A percentile compares a stretch with the other conserved stretches of the same genome.
phyloP scores from a whole-genome alignment of 2,888 invertebrate genomes.

The Apotomis turbidana region DNA sequence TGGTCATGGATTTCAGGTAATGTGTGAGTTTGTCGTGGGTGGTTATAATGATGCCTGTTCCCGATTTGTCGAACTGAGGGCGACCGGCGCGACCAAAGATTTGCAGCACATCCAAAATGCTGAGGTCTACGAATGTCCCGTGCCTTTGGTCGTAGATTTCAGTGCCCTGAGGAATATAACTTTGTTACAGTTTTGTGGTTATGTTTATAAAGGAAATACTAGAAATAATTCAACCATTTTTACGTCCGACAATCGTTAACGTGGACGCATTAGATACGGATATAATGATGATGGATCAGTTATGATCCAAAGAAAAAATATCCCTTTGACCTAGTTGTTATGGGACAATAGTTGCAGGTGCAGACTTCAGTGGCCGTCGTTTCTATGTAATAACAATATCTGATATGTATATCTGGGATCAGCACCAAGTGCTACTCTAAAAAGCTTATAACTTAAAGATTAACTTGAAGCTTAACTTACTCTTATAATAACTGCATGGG shows the following conservation, averaged over 20 bases:
- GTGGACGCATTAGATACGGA: too few relatives aligned
- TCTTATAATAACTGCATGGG: slow-evolving; percentile 98
- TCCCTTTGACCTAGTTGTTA: too few relatives aligned
- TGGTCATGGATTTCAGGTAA: slow-evolving; percentile 96
- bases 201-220: neutral
- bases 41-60: slow-evolving; percentile 98
- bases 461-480: slow-evolving; percentile 72
- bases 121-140: slow-evolving; percentile 96
- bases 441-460: too few relatives aligned
- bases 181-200: neutral
- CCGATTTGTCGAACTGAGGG: slow-evolving; percentile 97
- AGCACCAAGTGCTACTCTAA: too few relatives aligned
- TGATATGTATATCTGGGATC: too few relatives aligned
- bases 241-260: too few relatives aligned
- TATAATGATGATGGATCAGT: too few relatives aligned
- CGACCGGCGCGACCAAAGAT: slow-evolving; percentile 99
- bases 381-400: too few relatives aligned
- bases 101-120: slow-evolving; percentile 98
- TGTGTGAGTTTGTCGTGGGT: slow-evolving; percentile 95
- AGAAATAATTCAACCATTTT: too few relatives aligned
- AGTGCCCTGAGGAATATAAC: slow-evolving; percentile 88
- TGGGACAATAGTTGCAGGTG: too few relatives aligned
- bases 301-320: too few relatives aligned
- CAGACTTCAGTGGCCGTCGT: too few relatives aligned
- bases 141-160: slow-evolving; percentile 98